Evolutionary conservation across 2,113 vertebrate species (phyloP), one percentile per base, ranked within the genome.

Genomic region (Hypocryptadius cinnamomeus): DNA sequence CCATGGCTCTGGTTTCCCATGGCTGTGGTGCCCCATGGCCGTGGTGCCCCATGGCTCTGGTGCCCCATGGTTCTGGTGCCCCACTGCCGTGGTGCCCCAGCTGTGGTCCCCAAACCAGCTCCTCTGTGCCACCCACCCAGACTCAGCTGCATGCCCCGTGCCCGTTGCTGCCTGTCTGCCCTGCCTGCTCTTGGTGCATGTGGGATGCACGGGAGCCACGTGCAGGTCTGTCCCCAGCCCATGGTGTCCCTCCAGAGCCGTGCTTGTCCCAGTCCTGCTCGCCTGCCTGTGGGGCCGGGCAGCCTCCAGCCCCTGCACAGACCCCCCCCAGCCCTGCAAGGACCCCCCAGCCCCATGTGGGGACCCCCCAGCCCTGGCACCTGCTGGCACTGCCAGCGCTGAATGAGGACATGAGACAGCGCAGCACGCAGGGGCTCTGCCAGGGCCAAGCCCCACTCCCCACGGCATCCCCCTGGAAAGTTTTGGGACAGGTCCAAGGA

Each of bases 191-290:
- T 2, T 3, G 47, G 3, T 2, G 13, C 22, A 2, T 0, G 33
- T 27, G 76, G 63, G 57, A 27, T 11, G 7, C 5, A 1, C 0
- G 0, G 66, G 24, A 60, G 33, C 64, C 80, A 25, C 1, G 2
- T 9, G 51, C 2, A 1, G 0, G 15, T 28, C 28, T 9, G 8
- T 20, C 25, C 74, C 30, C 76, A 47, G 18, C 1, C 44, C 9
- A 10, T 0, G 1, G 47, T 3, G 18, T 74, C 74, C n/a, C 0
- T 1, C 48, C 2, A 6, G 54, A 7, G 39, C 48, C 1, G 0
- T 7, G 23, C 42, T 61, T 7, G 5, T 45, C 23, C 42, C 31
- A 24, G 76, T 27, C 27, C 31, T 9, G 3, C 48, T 37, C 1
- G 1, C 37, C 39, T 33, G 54, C 3, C 0, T 1, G 5, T 13